Conservation (phyloP, 2,888 invertebrate genomes). For the Sthenelais limicola region DNA sequence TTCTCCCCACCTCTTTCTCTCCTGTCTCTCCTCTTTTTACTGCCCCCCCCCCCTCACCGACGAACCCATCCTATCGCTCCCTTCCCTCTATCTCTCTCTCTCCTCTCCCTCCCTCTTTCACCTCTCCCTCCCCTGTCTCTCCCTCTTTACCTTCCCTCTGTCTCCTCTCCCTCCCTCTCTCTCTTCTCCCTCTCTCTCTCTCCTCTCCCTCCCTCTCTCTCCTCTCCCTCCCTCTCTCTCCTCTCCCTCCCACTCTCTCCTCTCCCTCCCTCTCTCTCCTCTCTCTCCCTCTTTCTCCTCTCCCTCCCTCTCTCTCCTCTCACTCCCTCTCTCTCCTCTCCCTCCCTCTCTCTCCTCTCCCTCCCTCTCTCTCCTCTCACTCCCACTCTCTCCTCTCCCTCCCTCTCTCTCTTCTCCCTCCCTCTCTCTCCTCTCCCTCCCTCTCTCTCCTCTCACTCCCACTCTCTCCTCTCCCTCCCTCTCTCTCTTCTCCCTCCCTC, state of each 20-base stretch:
- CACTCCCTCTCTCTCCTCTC: background rate
- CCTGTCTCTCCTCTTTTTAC: background rate
- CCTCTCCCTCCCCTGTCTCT: background rate
- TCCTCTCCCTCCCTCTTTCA: background rate
- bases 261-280: background rate
- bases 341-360: background rate
- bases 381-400: background rate
- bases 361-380: background rate
- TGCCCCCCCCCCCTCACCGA: background rate
- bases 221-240: background rate
- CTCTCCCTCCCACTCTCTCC: background rate
- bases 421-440: background rate
- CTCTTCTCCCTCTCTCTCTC: background rate
- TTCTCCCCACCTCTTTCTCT: background rate
- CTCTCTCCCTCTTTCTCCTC: background rate
- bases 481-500: background rate
- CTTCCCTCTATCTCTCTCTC: background rate
- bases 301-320: background rate
- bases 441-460: background rate
- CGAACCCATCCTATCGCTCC: background rate
- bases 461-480: background rate
- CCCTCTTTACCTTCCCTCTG: background rate
- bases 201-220: background rate
- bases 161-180: background rate
- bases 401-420: background rate